These are phyloP conservation scores for Alectura lathami DNA, from an alignment of 2,113 vertebrate genomes.

Conservation along the genomic window DNA sequence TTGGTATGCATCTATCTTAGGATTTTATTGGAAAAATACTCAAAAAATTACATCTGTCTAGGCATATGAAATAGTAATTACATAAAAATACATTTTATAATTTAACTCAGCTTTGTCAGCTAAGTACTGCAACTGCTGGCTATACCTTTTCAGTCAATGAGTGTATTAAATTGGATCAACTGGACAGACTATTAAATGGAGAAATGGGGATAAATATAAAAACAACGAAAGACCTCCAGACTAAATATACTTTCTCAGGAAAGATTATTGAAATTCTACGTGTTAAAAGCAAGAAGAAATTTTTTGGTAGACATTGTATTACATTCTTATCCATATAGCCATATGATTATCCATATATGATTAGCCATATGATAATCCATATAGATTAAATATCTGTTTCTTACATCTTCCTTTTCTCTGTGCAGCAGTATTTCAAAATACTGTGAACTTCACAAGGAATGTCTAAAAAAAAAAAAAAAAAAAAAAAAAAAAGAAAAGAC, in stretches of 20 bases:
- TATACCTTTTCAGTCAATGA: not conserved
- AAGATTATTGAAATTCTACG: not conserved
- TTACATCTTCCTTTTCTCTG: not conserved
- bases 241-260: not conserved
- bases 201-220: not conserved
- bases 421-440: not conserved
- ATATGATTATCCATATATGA: no score
- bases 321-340: not conserved
- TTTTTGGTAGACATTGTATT: not conserved
- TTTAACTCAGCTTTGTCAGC: slow-evolving; percentile 15
- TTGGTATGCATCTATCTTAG: not conserved
- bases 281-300: not conserved
- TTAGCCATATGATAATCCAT: no score
- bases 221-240: not conserved
- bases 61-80: not conserved
- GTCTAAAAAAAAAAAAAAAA: not conserved
- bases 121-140: not conserved
- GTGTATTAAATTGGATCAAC: no score
- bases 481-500: no score
- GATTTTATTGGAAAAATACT: not conserved
- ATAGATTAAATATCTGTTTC: rapidly evolving
- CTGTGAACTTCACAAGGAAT: not conserved
- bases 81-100: not conserved
- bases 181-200: not conserved
- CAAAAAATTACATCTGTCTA: not conserved